phyloP scores from a whole-genome alignment of 2,888 invertebrate species.

The Cryptus armator region DNA sequence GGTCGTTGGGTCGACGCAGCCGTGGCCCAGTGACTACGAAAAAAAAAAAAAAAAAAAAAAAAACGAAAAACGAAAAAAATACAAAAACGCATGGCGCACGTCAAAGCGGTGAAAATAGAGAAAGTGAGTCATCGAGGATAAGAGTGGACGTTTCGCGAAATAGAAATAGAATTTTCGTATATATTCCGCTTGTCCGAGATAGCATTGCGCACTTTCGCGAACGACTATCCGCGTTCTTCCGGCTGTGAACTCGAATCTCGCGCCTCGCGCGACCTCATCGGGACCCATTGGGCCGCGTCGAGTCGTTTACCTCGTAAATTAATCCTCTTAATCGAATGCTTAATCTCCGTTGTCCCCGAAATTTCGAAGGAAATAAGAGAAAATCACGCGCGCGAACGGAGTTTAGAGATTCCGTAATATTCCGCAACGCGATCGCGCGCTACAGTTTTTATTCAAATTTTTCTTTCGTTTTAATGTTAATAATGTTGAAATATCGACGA shows the following conservation, averaged over 20 bases:
- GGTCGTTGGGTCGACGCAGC: slow-evolving; percentile 70
- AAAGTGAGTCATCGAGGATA: slow-evolving; percentile 64
- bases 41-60: slow-evolving; percentile 1
- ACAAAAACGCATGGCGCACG: neutral
- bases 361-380: slow-evolving; percentile 14
- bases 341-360: slow-evolving; percentile 43
- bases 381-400: neutral
- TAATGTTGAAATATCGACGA: neutral
- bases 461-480: too few relatives aligned
- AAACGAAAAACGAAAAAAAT: neutral
- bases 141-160: slow-evolving; percentile 68
- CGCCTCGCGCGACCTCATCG: slow-evolving; percentile 12
- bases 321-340: slow-evolving; percentile 43
- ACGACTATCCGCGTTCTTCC: slow-evolving; percentile 36
- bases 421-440: too few relatives aligned
- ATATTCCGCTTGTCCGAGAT: neutral
- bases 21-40: slow-evolving; percentile 64
- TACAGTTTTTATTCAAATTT: too few relatives aligned
- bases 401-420: neutral
- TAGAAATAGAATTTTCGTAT: slow-evolving; percentile 61
- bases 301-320: slow-evolving; percentile 56
- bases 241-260: slow-evolving; percentile 36
- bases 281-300: neutral
- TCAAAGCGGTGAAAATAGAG: slow-evolving; percentile 48
- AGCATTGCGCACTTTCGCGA: neutral